Evolutionary conservation across 2,888 invertebrate genomes (phyloP), one percentile per base, ranked within the genome.

Genomic region (Erebia aethiops): DNA sequence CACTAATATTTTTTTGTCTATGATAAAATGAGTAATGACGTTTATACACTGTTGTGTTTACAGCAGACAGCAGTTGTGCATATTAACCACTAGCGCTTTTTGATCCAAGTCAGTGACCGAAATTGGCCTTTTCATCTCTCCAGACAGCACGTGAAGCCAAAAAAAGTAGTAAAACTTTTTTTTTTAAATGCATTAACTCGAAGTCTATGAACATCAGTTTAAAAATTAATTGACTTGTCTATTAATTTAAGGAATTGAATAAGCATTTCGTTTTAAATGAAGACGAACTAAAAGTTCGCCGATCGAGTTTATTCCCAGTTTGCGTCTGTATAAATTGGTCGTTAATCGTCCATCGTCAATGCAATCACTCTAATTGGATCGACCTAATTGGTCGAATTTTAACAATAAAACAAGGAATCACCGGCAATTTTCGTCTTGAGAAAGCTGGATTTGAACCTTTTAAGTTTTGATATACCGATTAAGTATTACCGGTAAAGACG

Each of bases 281-380:
- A 61, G 61, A 43, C 69, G 62, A 62, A 52, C 54, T 54, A 60
- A 54, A 62, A 56, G 10, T 56, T 49, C 49, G 46, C 8, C 46
- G 21, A 63, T 52, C 18, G 18, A 63, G 9, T 57, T 58, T 58
- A 49, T 58, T 41, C 57, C 57, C 57, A 58, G 46, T 69, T 58
- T 13, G 18, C 49, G 26, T 57, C 46, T 51, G 46, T 7, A 64
- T 64, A 69, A 63, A 58, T 69, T 41, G 49, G 49, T 57, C 18
- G 58, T 69, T 51, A 69, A 69, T 58, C 18, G n/a, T 13, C 26
- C 11, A 35, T 43, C 26, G 56, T 49, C 51, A 57, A 49, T 64
- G 57, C 64, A 64, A 69, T 69, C 49, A 51, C 14, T 51, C 57
- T 64, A 64, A 69, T 69, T 69, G 63, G 64, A 64, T 41, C 46